A percentile compares a stretch with the other conserved stretches of the same genome.
Evolutionary conservation across 1,140 invertebrate species (phyloP).

Genomic region (Bicyclus anynana): DNA sequence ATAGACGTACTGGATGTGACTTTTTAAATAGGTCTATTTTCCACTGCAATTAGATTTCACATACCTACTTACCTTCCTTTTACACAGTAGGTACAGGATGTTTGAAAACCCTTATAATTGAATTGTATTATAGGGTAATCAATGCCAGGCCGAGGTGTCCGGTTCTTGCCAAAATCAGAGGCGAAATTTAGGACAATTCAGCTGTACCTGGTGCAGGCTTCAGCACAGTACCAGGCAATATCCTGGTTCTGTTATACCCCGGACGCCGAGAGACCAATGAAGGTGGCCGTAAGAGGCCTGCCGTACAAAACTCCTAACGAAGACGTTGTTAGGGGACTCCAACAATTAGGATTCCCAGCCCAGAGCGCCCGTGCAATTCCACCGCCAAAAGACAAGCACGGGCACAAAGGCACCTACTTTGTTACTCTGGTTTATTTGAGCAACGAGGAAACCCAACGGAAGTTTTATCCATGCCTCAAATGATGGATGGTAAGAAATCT

Average conservation of each 20-base stretch:
- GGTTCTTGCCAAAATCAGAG: background rate
- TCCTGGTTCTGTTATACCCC: conserved; percentile 1
- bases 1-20: conserved; percentile 34
- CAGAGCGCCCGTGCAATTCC: background rate
- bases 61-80: too few relatives aligned
- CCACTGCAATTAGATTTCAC: too few relatives aligned
- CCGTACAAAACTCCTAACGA: background rate
- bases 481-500: background rate
- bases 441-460: background rate
- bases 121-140: too few relatives aligned
- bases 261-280: background rate
- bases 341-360: background rate
- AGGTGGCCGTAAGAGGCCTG: background rate
- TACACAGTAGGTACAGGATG: too few relatives aligned
- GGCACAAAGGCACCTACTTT: too few relatives aligned
- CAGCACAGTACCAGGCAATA: background rate
- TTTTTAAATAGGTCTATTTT: too few relatives aligned
- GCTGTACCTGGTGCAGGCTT: background rate
- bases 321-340: background rate
- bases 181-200: background rate
- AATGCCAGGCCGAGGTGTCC: background rate
- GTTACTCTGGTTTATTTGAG: too few relatives aligned
- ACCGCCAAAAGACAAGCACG: background rate
- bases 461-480: background rate
- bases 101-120: too few relatives aligned